Evolutionary conservation across 2,113 vertebrate genomes (phyloP), one percentile per base, ranked within the genome.

Genomic region (Melanerpes aurifrons): DNA sequence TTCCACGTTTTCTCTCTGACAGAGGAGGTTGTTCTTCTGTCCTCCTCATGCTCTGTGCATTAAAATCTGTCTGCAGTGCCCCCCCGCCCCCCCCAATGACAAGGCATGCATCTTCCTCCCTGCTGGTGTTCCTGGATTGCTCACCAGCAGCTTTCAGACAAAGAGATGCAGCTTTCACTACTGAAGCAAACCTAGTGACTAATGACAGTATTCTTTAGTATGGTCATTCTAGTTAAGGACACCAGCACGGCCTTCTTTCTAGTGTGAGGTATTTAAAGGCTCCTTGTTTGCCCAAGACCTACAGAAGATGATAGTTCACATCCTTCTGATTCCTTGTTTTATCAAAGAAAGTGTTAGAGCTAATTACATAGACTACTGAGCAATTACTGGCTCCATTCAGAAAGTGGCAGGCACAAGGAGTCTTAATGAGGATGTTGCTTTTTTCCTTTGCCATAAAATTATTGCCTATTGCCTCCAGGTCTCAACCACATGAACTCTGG

Each of bases 321-420:
- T 74, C 59, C 31, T 58, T 59, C 68, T 68, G 6, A 20, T 47
- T 59, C 47, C 57, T 61, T 45, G 24, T 81, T 86, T 70, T 40
- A 78, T 84, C 64, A 68, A 84, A 40, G n/a, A 53, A 87, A 81
- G 19, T 32, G 40, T 29, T 72, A 22, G 37, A 84, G 35, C 3
- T 69, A 75, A 89, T 86, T 84, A 71, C 21, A 31, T 2, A n/a
- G 58, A 61, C 62, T 82, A 73, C 24, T 10, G 54, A n/a, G 83
- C 82, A 72, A 86, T 84, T 77, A 22, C 73, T 31, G 70, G 53
- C 80, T 90, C 62, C 22, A 25, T 90, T 93, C 82, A 75, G 76
- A 64, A 74, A 62, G 82, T 19, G 32, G n/a, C 45, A 74, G 72
- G 10, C 31, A 26, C 48, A 68, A 75, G 7, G 62, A 71, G 15